A percentile compares a stretch with the other conserved stretches of the same genome.
Conservation (phyloP, 2,888 invertebrate species). For the Kryphioiulus occultus region DNA sequence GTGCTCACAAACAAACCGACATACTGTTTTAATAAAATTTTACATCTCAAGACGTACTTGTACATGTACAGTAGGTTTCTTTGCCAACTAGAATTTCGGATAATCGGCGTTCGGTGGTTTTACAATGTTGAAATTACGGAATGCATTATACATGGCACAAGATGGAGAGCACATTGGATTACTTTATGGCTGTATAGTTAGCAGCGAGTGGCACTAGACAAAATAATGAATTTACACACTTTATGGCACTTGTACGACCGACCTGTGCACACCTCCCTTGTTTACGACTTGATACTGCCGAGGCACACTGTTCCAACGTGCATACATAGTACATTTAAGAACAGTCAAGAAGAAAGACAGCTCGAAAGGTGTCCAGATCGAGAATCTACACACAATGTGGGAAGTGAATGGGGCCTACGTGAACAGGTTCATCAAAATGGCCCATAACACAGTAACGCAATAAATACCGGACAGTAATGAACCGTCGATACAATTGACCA, state of each 20-base stretch:
- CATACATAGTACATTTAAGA: neutral
- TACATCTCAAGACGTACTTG: too few relatives aligned
- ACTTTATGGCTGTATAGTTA: slow-evolving; percentile 18
- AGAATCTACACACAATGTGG: neutral
- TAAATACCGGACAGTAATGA: neutral
- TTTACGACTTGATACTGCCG: neutral
- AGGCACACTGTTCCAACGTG: neutral
- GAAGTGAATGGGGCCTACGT: neutral
- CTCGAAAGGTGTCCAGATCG: neutral
- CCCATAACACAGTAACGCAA: neutral
- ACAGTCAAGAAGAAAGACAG: neutral
- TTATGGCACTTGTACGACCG: slow-evolving; percentile 35
- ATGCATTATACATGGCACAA: slow-evolving; percentile 9
- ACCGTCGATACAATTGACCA: neutral
- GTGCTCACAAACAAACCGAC: too few relatives aligned
- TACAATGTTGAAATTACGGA: neutral
- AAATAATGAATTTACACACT: slow-evolving; percentile 39
- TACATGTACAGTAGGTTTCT: too few relatives aligned
- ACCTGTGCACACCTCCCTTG: slow-evolving; percentile 36
- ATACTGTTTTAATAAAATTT: too few relatives aligned
- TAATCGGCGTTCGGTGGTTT: neutral
- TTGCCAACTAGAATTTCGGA: neutral
- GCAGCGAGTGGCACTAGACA: slow-evolving; percentile 24
- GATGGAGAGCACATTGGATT: neutral
- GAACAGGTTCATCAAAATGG: slow-evolving; percentile 7